Conservation (phyloP, 2,888 invertebrate genomes). For the Uloborus plumipes region DNA sequence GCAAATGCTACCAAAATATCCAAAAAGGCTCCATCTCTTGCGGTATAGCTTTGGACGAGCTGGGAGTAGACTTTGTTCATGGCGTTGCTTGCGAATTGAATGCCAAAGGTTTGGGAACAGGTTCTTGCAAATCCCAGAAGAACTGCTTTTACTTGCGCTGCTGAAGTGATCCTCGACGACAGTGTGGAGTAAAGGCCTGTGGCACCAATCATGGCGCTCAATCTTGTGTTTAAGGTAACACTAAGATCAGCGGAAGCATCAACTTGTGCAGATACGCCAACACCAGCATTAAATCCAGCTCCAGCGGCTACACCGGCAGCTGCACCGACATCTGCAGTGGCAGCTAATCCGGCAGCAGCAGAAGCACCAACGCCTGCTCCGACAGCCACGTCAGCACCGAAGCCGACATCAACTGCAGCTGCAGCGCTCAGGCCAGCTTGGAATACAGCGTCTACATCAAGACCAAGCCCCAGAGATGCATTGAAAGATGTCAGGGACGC, state of each 20-base stretch:
- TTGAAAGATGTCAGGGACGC: neutral
- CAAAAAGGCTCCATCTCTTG: neutral
- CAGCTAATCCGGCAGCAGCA: neutral
- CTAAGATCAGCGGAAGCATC: neutral
- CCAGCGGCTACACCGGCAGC: neutral
- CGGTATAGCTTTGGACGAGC: neutral
- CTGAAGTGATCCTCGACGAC: neutral
- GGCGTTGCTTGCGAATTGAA: neutral
- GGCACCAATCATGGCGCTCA: neutral
- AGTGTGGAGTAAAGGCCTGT: neutral
- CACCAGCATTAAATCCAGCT: neutral
- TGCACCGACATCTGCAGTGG: neutral
- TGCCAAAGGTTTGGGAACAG: neutral
- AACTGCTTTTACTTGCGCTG: neutral
- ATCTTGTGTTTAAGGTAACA: neutral
- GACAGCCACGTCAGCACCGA: neutral
- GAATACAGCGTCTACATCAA: neutral
- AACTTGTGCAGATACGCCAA: neutral
- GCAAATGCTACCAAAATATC: neutral
- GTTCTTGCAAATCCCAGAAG: too few relatives aligned
- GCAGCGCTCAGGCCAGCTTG: neutral
- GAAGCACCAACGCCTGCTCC: neutral
- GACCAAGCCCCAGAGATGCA: neutral
- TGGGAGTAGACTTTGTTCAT: neutral
- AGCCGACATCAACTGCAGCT: neutral